Percentiles rank a stretch among this genome's conserved stretches.
Conservation (phyloP, 2,888 invertebrate genomes). For the Caenorhabditis drosophilae region DNA sequence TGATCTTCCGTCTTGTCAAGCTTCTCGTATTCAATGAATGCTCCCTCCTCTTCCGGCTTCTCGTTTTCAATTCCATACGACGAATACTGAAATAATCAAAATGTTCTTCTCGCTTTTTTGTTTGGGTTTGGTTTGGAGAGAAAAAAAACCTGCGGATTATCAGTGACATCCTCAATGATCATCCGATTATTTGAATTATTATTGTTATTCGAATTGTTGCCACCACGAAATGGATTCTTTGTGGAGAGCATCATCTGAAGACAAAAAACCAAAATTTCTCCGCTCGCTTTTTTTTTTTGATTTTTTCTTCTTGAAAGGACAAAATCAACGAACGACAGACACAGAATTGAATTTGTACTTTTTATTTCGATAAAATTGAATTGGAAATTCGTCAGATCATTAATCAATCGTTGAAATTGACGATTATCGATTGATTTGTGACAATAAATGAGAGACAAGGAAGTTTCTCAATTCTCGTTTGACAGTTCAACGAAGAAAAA, state of each 20-base stretch:
- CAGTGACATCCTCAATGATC: slow-evolving; percentile 63
- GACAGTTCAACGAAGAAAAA: no score
- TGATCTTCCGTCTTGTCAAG: slow-evolving; percentile 42
- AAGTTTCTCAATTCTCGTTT: no score
- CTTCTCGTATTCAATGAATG: slow-evolving; percentile 57
- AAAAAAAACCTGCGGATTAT: slow-evolving; percentile 56
- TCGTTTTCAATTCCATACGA: slow-evolving; percentile 42
- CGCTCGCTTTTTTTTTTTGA: no score
- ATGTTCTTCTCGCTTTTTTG: slow-evolving; percentile 1
- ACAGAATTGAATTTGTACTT: no score
- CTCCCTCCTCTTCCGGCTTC: slow-evolving; percentile 51
- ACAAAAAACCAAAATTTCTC: no score
- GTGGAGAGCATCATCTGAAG: slow-evolving; percentile 42
- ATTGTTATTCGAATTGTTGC: slow-evolving; percentile 17
- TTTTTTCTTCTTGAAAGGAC: no score
- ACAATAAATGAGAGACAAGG: no score
- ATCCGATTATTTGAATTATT: slow-evolving; percentile 35
- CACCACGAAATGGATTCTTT: slow-evolving; percentile 29
- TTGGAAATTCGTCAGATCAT: no score
- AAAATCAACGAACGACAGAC: no score
- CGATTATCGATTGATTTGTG: no score
- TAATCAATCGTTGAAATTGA: no score
- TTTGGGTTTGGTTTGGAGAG: background rate
- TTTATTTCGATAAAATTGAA: no score
- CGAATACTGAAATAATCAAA: slow-evolving; percentile 40